A percentile compares a stretch with the other conserved stretches of the same genome.
phyloP scores from a whole-genome alignment of 1,140 invertebrate genomes.

The Heliconius eleuchia region DNA sequence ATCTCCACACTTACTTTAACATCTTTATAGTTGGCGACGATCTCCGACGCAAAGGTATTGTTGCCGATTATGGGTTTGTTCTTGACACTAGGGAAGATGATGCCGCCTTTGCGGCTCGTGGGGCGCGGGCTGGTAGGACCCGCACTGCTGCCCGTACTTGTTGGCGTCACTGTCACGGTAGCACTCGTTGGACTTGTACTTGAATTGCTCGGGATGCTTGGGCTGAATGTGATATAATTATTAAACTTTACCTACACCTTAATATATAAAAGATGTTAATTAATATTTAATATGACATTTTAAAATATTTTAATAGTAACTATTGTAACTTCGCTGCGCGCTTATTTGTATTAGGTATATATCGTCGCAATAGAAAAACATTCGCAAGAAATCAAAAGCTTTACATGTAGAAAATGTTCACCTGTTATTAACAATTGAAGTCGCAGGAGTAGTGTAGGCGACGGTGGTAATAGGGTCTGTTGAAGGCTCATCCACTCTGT shows the following conservation, averaged over 20 bases:
- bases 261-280: neutral
- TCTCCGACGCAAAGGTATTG: constrained; percentile 89
- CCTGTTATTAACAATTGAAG: constrained; percentile 63
- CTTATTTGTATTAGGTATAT: neutral
- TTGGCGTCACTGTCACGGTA: constrained; percentile 56
- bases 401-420: constrained; percentile 58
- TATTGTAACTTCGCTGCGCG: constrained; percentile 12
- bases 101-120: constrained; percentile 85
- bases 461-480: constrained; percentile 73
- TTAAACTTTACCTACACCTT: constrained; percentile 50
- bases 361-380: constrained; percentile 33
- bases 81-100: constrained; percentile 95
- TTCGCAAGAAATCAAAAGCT: constrained; percentile 34
- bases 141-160: constrained; percentile 42
- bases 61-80: constrained; percentile 93
- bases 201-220: constrained; percentile 53
- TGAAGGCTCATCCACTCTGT: constrained; percentile 67
- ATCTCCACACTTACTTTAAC: constrained; percentile 86
- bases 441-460: constrained; percentile 54
- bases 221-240: constrained; percentile 66
- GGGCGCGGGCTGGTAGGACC: constrained; percentile 61
- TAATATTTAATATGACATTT: constrained; percentile 18
- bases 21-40: constrained; percentile 87
- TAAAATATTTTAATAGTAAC: neutral
- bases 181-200: constrained; percentile 52